phyloP scores from a whole-genome alignment of 1,140 invertebrate species.

The Portunus trituberculatus region DNA sequence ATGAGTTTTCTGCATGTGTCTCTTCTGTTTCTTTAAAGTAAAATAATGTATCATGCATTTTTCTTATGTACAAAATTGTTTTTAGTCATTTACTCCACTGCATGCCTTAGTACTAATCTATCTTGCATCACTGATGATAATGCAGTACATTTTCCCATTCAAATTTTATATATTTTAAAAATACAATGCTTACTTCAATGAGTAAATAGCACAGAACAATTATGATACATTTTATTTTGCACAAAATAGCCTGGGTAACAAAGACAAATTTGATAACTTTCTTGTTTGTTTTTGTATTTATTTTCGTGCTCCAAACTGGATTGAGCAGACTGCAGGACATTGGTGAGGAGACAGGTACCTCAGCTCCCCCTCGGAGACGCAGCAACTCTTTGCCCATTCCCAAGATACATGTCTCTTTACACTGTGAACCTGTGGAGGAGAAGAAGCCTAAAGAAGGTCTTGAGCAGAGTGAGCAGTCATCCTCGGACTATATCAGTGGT shows the following conservation, averaged over 20 bases:
- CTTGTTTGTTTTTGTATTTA: constrained; percentile 5
- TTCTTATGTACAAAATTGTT: not conserved
- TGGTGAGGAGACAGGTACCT: constrained; percentile 85
- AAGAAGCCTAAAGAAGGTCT: constrained; percentile 85
- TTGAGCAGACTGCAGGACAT: constrained; percentile 87
- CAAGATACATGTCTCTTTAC: constrained; percentile 93
- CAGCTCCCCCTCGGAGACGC: constrained; percentile 88
- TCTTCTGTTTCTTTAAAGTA: not conserved
- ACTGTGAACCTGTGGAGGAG: constrained; percentile 87
- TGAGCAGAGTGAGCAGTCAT: constrained; percentile 74
- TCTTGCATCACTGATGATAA: not conserved
- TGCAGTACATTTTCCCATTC: not conserved
- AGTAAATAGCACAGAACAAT: not conserved
- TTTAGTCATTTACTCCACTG: not conserved
- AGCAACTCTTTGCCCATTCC: constrained; percentile 96
- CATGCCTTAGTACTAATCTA: not conserved
- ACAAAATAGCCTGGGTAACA: not conserved
- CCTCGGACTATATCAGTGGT: constrained; percentile 77
- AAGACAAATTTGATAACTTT: not conserved
- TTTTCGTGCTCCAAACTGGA: not conserved
- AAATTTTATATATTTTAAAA: not conserved
- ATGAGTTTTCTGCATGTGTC: not conserved
- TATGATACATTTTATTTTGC: not conserved
- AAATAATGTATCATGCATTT: not conserved
- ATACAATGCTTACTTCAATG: not conserved